These are phyloP conservation scores for Dicyrtoma fusca DNA, from an alignment of 2,888 invertebrate genomes.

Conservation along the genomic window DNA sequence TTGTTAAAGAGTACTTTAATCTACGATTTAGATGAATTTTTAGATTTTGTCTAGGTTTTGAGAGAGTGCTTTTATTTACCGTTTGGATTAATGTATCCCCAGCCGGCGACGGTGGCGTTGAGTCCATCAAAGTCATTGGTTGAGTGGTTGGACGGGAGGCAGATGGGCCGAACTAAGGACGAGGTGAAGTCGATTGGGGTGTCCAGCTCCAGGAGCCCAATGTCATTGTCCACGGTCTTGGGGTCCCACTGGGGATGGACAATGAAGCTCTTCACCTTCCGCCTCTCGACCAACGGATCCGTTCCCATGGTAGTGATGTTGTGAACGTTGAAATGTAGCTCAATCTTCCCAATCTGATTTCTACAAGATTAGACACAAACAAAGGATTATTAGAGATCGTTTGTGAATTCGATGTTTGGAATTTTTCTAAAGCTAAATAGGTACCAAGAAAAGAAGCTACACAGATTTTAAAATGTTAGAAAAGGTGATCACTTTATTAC, in stretches of 20 bases:
- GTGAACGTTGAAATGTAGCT: conserved; percentile 32
- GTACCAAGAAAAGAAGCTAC: too few relatives aligned
- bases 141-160: conserved; percentile 34
- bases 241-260: conserved; percentile 35
- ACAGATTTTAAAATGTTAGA: not conserved
- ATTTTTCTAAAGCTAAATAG: too few relatives aligned
- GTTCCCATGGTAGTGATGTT: conserved; percentile 1
- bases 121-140: conserved; percentile 30
- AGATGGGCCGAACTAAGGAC: conserved; percentile 37
- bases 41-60: not conserved
- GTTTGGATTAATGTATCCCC: conserved; percentile 40
- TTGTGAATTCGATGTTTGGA: not conserved
- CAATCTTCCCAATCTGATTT: conserved; percentile 18
- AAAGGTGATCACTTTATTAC: not conserved
- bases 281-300: conserved; percentile 15
- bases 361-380: conserved; percentile 2
- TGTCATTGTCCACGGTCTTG: conserved; percentile 38
- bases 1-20: not conserved
- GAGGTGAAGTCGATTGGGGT: conserved; percentile 29
- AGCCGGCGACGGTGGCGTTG: conserved; percentile 42
- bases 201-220: conserved; percentile 38
- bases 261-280: conserved; percentile 31
- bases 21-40: not conserved
- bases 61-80: conserved; percentile 23
- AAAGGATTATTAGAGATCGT: not conserved